Evolutionary conservation across 2,888 invertebrate species (phyloP).

Genomic region (Eupithecia centaureata): DNA sequence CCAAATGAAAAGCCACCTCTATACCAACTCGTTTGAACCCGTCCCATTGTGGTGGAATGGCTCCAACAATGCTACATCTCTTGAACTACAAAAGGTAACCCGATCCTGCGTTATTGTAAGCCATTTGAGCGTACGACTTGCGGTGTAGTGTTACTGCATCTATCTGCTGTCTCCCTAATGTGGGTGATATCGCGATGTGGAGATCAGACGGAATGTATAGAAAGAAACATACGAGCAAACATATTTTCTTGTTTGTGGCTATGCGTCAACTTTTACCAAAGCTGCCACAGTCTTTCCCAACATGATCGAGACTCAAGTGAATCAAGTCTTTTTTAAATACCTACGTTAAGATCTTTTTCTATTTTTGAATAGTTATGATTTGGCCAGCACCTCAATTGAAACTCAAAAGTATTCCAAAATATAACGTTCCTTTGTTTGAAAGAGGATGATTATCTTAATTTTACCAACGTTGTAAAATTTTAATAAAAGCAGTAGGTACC

Average conservation of each 20-base stretch:
- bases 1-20: conserved; percentile 7
- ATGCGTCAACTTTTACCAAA: background rate
- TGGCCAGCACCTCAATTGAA: background rate
- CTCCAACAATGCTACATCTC: conserved; percentile 18
- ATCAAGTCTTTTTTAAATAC: too few relatives aligned
- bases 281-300: too few relatives aligned
- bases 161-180: conserved; percentile 8
- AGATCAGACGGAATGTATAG: background rate
- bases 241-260: background rate
- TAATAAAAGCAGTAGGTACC: background rate
- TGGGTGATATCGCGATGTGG: background rate
- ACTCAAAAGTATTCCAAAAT: background rate
- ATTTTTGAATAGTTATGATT: background rate
- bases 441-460: background rate
- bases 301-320: too few relatives aligned
- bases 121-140: conserved; percentile 18
- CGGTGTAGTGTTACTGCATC: conserved; percentile 20
- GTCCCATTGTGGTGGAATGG: conserved; percentile 14
- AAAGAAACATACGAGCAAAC: background rate
- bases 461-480: background rate
- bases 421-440: background rate
- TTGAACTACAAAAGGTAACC: conserved; percentile 14
- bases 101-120: conserved; percentile 29
- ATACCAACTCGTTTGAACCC: conserved; percentile 9
- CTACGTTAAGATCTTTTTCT: background rate